Evolutionary conservation across 2,113 vertebrate genomes (phyloP).

Genomic region (Megaceryle maxima): DNA sequence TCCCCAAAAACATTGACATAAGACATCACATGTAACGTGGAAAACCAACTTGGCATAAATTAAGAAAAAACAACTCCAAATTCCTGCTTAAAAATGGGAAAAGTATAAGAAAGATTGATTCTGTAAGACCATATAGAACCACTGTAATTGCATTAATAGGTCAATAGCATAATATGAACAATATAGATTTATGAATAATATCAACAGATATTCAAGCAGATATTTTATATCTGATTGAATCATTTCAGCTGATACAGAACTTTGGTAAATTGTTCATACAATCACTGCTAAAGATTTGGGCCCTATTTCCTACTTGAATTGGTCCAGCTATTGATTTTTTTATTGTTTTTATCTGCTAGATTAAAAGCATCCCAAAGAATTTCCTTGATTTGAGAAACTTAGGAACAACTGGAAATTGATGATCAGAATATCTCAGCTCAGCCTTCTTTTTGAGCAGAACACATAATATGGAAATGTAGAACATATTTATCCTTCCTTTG

Average conservation of each 20-base stretch:
- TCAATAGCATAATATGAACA: neutral
- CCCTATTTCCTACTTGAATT: neutral
- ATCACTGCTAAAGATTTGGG: neutral
- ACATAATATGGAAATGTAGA: neutral
- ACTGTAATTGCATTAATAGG: neutral
- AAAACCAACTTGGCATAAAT: neutral
- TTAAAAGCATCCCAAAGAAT: neutral
- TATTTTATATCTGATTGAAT: neutral
- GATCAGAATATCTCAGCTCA: neutral
- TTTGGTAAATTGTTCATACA: neutral
- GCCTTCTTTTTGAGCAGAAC: neutral
- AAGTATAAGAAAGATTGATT: neutral
- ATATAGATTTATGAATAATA: neutral
- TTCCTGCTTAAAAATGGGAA: neutral
- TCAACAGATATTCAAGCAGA: too few species aligned
- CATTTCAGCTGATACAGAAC: neutral
- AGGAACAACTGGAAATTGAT: neutral
- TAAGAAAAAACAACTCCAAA: neutral
- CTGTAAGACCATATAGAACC: neutral
- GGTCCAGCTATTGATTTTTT: neutral
- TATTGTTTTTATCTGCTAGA: neutral
- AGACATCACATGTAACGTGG: rapidly evolving
- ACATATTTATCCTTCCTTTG: neutral
- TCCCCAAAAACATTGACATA: neutral
- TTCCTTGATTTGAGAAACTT: neutral